Evolutionary conservation across 2,888 invertebrate species (phyloP).

Genomic region (Camptogramma bilineatum): DNA sequence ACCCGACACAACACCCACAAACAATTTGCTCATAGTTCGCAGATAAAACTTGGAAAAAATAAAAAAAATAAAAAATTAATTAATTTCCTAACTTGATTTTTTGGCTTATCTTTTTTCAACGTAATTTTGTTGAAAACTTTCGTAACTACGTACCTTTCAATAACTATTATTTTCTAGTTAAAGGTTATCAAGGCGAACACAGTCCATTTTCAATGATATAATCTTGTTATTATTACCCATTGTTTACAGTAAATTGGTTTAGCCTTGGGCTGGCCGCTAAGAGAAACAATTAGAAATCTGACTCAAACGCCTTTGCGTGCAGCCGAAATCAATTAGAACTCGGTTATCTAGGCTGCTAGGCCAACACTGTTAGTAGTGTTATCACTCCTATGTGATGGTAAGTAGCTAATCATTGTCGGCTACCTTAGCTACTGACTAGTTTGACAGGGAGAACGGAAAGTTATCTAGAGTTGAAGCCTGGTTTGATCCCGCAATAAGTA

Average conservation of each 20-base stretch:
- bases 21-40: too few relatives aligned
- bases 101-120: too few relatives aligned
- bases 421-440: too few relatives aligned
- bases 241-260: conserved; percentile 59
- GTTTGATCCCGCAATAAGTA: too few relatives aligned
- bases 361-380: conserved; percentile 65
- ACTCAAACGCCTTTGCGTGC: conserved; percentile 71
- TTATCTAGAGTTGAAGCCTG: too few relatives aligned
- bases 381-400: conserved; percentile 54
- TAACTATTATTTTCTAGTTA: conserved; percentile 28
- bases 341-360: conserved; percentile 62
- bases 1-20: too few relatives aligned
- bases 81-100: too few relatives aligned
- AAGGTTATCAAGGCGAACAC: conserved; percentile 47
- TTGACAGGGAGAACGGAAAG: too few relatives aligned
- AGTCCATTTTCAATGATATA: conserved; percentile 48
- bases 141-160: too few relatives aligned
- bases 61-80: too few relatives aligned
- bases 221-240: conserved; percentile 55
- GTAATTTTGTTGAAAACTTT: too few relatives aligned
- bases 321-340: conserved; percentile 75
- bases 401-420: conserved; percentile 9
- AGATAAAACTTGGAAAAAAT: too few relatives aligned
- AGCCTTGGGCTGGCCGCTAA: conserved; percentile 65
- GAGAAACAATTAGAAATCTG: conserved; percentile 75